Conservation (phyloP, 2,888 invertebrate genomes). For the Drosophila peninsularis region DNA sequence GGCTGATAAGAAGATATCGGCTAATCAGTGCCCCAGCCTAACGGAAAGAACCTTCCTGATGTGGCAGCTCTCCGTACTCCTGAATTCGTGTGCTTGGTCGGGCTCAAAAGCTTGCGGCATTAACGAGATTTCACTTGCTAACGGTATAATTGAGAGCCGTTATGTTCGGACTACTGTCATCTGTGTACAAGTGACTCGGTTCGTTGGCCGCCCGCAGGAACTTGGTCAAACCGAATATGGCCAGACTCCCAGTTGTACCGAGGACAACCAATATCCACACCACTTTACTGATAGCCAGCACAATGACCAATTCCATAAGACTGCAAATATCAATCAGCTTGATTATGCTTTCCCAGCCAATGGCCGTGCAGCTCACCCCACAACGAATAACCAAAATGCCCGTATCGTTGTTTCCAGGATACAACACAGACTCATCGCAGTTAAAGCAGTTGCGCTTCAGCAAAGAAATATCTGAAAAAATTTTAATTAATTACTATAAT, state of each 20-base stretch:
- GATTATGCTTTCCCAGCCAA: not conserved
- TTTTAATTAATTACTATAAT: not conserved
- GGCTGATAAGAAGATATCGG: constrained; percentile 54
- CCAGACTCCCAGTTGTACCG: not conserved
- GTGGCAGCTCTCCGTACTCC: not conserved
- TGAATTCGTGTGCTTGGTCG: not conserved
- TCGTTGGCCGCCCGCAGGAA: not conserved
- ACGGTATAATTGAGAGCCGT: not conserved
- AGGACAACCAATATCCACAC: not conserved
- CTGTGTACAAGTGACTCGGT: too few species aligned
- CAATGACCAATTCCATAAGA: not conserved
- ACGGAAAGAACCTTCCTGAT: not conserved
- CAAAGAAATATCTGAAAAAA: not conserved
- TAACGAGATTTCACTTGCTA: too few species aligned
- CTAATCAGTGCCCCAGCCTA: constrained; percentile 46
- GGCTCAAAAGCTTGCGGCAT: not conserved
- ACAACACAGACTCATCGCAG: constrained; percentile 1
- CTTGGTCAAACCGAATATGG: not conserved
- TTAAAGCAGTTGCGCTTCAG: not conserved
- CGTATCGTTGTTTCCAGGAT: not conserved
- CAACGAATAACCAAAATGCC: not conserved
- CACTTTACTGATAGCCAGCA: not conserved
- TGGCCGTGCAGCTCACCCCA: not conserved
- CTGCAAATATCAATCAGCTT: not conserved
- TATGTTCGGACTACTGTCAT: not conserved